phyloP scores from a whole-genome alignment of 2,113 vertebrate genomes.

The Hyperopisus bebe region DNA sequence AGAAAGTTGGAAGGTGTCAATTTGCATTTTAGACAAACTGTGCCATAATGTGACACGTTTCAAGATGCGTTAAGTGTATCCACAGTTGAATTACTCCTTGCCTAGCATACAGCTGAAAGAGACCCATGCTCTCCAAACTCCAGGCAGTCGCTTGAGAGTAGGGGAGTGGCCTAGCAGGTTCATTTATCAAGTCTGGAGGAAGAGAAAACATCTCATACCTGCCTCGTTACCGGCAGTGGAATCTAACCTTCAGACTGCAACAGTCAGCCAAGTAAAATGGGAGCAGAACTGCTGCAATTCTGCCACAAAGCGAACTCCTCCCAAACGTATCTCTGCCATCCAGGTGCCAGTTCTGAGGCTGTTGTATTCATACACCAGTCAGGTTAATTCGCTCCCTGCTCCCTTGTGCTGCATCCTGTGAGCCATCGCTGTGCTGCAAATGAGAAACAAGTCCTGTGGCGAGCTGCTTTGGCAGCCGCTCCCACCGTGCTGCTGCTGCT shows the following conservation, averaged over 20 bases:
- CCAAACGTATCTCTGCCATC: slow-evolving; percentile 30
- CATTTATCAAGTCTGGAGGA: not conserved
- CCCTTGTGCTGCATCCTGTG: slow-evolving; percentile 38
- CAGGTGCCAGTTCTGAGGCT: slow-evolving; percentile 17
- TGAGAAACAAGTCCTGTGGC: slow-evolving; percentile 55
- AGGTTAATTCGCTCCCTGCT: slow-evolving; percentile 37
- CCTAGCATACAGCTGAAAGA: not conserved
- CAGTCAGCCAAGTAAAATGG: slow-evolving; percentile 36
- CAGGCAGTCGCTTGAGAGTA: not conserved
- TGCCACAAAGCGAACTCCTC: slow-evolving; percentile 42
- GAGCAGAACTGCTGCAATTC: slow-evolving; percentile 26
- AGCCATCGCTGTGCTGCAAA: slow-evolving; percentile 54
- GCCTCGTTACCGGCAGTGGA: slow-evolving; percentile 46
- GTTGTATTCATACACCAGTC: slow-evolving; percentile 42
- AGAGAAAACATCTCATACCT: slow-evolving; percentile 13
- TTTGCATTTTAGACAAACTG: not conserved
- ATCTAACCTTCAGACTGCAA: slow-evolving; percentile 34
- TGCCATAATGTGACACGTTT: not conserved
- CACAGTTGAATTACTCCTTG: not conserved
- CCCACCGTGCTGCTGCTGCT: slow-evolving; percentile 30
- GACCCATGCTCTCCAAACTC: not conserved
- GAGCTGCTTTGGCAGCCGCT: slow-evolving; percentile 46
- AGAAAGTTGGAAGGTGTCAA: not conserved
- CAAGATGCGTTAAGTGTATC: not conserved
- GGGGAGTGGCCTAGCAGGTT: not conserved